Evolutionary conservation across 2,113 vertebrate genomes (phyloP).

Genomic region (Camelus dromedarius): DNA sequence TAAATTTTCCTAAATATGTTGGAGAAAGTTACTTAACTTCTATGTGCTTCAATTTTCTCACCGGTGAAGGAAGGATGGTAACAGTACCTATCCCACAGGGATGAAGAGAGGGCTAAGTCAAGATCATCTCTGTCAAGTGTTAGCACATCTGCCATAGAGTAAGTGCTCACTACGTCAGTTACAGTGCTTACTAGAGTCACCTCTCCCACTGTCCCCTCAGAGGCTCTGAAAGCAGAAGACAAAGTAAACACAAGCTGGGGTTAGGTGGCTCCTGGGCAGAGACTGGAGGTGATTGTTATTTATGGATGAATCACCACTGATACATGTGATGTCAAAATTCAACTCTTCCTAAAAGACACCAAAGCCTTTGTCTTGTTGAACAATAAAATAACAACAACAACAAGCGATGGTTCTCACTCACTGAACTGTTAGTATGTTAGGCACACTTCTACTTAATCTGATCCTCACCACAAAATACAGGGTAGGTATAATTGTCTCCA

Average conservation of each 20-base stretch:
- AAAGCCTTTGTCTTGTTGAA: background rate
- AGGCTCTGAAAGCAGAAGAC: background rate
- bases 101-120: background rate
- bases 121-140: background rate
- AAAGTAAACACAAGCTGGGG: background rate
- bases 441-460: background rate
- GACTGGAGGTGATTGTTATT: background rate
- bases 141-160: fast-evolving
- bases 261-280: background rate
- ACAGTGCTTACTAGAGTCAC: background rate
- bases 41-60: background rate
- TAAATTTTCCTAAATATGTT: background rate
- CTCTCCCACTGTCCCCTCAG: background rate
- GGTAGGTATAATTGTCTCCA: background rate
- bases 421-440: background rate
- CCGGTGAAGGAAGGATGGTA: background rate
- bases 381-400: background rate
- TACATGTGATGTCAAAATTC: background rate
- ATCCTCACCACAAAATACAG: background rate
- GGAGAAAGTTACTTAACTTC: background rate
- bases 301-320: background rate
- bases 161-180: background rate
- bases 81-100: background rate
- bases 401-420: background rate
- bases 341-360: background rate